A percentile compares a stretch with the other conserved stretches of the same genome.
Conservation (phyloP, 2,113 vertebrate genomes). For the Vimba vimba region DNA sequence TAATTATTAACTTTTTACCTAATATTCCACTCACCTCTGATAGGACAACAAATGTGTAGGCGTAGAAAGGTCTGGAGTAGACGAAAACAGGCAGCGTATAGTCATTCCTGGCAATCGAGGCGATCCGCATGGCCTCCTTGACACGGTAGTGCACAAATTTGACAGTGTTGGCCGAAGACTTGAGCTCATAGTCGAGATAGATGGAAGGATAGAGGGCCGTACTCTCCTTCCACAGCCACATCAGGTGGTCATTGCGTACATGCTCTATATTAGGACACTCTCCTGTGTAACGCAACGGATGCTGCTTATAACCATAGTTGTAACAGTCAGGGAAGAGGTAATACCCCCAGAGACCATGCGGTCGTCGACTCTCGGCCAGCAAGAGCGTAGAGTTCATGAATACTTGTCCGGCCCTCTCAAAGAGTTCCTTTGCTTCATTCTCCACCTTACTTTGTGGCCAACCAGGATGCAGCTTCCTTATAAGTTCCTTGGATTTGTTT, state of each 20-base stretch:
- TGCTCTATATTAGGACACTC: constrained; percentile 86
- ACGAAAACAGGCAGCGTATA: constrained; percentile 86
- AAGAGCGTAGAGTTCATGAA: constrained; percentile 87
- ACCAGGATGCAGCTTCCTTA: constrained; percentile 79
- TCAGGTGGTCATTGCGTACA: constrained; percentile 82
- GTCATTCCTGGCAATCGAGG: constrained; percentile 80
- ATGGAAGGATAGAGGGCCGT: constrained; percentile 87
- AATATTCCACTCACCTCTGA: constrained; percentile 80
- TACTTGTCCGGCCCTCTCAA: constrained; percentile 82
- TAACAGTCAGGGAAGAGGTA: constrained; percentile 93
- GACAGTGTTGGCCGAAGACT: constrained; percentile 82
- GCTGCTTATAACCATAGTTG: constrained; percentile 87
- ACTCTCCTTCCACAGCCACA: constrained; percentile 90
- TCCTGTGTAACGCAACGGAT: constrained; percentile 82
- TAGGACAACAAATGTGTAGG: constrained; percentile 83
- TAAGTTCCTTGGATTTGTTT: constrained; percentile 84
- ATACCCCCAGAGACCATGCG: constrained; percentile 86
- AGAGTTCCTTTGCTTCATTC: constrained; percentile 82
- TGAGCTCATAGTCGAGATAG: constrained; percentile 85
- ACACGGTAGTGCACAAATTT: constrained; percentile 90
- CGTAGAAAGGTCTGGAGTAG: constrained; percentile 91
- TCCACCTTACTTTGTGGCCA: constrained; percentile 84
- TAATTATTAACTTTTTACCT: background rate
- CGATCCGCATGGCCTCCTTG: constrained; percentile 88
- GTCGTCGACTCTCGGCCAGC: constrained; percentile 80